phyloP scores from a whole-genome alignment of 2,888 invertebrate genomes.

The Ischnus inquisitorius region DNA sequence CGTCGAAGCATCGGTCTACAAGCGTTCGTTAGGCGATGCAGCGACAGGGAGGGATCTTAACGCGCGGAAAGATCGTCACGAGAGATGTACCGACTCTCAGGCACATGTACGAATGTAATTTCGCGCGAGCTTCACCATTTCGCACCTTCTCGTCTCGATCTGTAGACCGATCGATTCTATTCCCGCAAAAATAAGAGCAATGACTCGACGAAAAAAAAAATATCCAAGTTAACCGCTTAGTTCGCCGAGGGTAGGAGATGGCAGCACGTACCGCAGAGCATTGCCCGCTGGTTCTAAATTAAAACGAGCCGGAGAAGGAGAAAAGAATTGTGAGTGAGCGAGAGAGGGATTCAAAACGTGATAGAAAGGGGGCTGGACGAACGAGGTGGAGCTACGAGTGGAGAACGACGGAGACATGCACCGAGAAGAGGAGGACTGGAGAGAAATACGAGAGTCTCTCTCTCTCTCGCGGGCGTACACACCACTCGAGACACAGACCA shows the following conservation, averaged over 20 bases:
- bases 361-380: slow-evolving; percentile 67
- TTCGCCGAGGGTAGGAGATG: slow-evolving; percentile 78
- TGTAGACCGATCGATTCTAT: slow-evolving; percentile 50
- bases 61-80: not conserved
- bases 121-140: not conserved
- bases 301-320: slow-evolving; percentile 22
- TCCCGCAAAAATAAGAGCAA: not conserved
- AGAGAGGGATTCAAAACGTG: slow-evolving; percentile 40
- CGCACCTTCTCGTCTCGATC: slow-evolving; percentile 45
- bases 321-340: slow-evolving; percentile 6
- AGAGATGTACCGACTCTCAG: not conserved
- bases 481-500: slow-evolving; percentile 10
- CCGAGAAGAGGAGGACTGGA: slow-evolving; percentile 53
- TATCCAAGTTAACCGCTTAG: slow-evolving; percentile 63
- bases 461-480: slow-evolving; percentile 25
- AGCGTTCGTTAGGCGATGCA: slow-evolving; percentile 51
- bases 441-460: slow-evolving; percentile 60
- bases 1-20: slow-evolving; percentile 39
- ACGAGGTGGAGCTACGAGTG: slow-evolving; percentile 61
- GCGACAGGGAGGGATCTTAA: slow-evolving; percentile 28
- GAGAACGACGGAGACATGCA: slow-evolving; percentile 41
- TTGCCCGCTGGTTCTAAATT: slow-evolving; percentile 59
- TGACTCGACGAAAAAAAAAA: slow-evolving; percentile 2
- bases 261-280: slow-evolving; percentile 79
- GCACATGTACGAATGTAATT: slow-evolving; percentile 40